phyloP scores from a whole-genome alignment of 2,797 vertebrate genomes.

The Alectoris magna region DNA sequence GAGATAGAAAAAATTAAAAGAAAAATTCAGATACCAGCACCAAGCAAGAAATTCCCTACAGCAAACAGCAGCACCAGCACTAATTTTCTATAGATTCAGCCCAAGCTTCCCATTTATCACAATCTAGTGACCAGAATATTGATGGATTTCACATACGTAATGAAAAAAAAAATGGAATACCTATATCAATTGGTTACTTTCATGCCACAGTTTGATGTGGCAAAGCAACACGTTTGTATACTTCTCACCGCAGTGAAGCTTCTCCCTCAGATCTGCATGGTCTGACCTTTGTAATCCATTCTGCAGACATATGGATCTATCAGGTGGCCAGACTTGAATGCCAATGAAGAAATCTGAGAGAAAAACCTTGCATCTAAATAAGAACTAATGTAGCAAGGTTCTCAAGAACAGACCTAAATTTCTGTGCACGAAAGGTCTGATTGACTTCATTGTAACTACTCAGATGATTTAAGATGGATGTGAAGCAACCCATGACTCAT shows the following conservation, averaged over 20 bases:
- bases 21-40: constrained; percentile 86
- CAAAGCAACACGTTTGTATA: neutral
- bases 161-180: constrained; percentile 12
- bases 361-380: constrained; percentile 31
- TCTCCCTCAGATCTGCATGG: neutral
- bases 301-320: neutral
- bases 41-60: constrained; percentile 79
- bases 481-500: neutral
- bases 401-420: neutral
- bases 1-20: constrained; percentile 83
- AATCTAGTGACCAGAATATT: constrained; percentile 51
- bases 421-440: neutral
- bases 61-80: constrained; percentile 72
- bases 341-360: neutral
- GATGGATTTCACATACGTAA: constrained; percentile 54
- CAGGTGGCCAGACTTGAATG: constrained; percentile 7
- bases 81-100: constrained; percentile 51
- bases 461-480: neutral
- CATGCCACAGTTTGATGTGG: constrained; percentile 18
- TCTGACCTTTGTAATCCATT: fast-evolving
- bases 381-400: constrained; percentile 38
- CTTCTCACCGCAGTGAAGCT: neutral
- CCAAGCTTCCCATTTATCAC: constrained; percentile 62
- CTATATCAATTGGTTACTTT: constrained; percentile 17
- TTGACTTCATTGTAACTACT: neutral